Base-by-base conservation (phyloP, 2,888 invertebrate species). In the Cephonodes hylas region DNA sequence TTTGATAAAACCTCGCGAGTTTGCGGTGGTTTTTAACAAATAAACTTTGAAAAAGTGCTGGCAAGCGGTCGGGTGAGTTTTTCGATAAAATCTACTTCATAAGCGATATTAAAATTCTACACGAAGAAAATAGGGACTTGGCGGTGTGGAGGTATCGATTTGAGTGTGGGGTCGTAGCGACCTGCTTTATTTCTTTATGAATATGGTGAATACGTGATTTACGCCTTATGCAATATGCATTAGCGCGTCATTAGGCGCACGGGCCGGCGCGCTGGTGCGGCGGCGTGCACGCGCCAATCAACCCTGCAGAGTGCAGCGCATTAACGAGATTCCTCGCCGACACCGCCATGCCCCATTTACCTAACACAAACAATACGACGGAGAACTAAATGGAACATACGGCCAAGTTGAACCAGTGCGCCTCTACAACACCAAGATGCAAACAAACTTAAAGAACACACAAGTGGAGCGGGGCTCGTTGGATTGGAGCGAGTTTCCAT, bases 401-500 rank as follows among this genome's bases (percentile, higher is more conserved):
- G 58, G 58, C 23, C 59, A 62, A 46, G 53, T 53, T 27, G n/a
- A 27, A 31, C n/a, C 38, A 31, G 18, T 31, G 27, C 27, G 27
- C 23, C 27, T 44, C 42, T 25, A 61, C 4, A 34, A 20, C 4
- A 63, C 34, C 60, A 60, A 58, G 60, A 60, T 62, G 68, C 63
- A 69, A 66, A 64, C 65, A 65, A 31, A 59, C 42, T 59, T 61
- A 67, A 61, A 59, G 66, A 63, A 69, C 64, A 63, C 58, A 63
- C 63, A 71, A 68, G 69, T 25, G 56, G 62, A 34, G 61, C 53
- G 57, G 66, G 72, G 69, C 74, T n/a, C 74, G 75, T 78, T 73
- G 66, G 74, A 76, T 75, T 72, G 68, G 68, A 68, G 67, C 71
- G 67, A 76, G 70, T 62, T 66, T 69, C 68, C 72, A 73, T 62